These are phyloP conservation scores for Enteromius thamalakanensis DNA, from an alignment of 2,797 vertebrate species.

Conservation along the genomic window DNA sequence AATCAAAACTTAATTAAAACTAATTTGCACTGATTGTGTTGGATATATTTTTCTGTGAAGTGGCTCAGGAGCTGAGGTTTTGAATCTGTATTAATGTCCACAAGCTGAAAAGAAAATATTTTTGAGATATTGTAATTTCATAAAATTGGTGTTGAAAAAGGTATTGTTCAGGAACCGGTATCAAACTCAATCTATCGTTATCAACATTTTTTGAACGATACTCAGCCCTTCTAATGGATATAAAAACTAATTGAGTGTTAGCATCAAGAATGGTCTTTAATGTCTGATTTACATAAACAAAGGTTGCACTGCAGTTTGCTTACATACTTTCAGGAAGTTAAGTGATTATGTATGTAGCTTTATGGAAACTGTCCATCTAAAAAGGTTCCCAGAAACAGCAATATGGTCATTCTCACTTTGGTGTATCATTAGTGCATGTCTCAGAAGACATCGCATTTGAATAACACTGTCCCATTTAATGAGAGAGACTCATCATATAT, in stretches of 20 bases:
- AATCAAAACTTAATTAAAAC: too few relatives aligned
- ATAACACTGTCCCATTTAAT: not conserved
- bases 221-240: not conserved
- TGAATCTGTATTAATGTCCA: too few relatives aligned
- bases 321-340: conserved; percentile 12
- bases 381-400: conserved; percentile 22
- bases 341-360: not conserved
- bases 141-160: too few relatives aligned
- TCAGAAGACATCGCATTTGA: not conserved
- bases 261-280: not conserved
- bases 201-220: too few relatives aligned
- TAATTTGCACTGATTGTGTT: too few relatives aligned
- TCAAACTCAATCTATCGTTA: too few relatives aligned
- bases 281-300: not conserved
- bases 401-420: not conserved
- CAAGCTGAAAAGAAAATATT: too few relatives aligned
- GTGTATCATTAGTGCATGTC: not conserved
- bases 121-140: too few relatives aligned
- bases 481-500: not conserved
- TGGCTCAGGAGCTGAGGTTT: too few relatives aligned
- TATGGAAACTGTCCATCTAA: not conserved
- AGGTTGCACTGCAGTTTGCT: conserved; percentile 15
- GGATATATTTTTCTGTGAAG: too few relatives aligned
- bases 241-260: not conserved
- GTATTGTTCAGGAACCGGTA: too few relatives aligned